These are phyloP conservation scores for Microtus pennsylvanicus DNA, from an alignment of 2,113 vertebrate genomes.

Conservation along the genomic window DNA sequence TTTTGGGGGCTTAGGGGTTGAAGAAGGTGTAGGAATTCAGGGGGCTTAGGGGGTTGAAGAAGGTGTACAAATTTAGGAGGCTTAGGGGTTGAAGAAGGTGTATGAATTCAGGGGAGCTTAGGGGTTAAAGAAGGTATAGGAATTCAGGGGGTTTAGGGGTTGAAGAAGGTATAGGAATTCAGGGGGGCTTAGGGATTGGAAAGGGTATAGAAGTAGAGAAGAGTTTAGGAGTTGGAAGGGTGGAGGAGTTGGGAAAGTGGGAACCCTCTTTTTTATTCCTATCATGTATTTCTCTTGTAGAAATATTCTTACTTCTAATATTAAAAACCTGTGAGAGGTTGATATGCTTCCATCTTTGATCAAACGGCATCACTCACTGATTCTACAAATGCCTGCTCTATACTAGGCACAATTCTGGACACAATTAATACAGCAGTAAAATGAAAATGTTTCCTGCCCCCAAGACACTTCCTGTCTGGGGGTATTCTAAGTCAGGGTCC, in stretches of 20 bases:
- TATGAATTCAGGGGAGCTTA: too few relatives aligned
- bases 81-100: too few relatives aligned
- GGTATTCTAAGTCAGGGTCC: neutral
- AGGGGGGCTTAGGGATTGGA: too few relatives aligned
- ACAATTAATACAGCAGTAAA: neutral
- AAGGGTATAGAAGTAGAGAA: neutral
- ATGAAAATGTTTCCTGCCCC: neutral
- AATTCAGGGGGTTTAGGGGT: too few relatives aligned
- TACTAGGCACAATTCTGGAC: neutral
- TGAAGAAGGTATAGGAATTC: too few relatives aligned
- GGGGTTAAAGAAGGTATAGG: too few relatives aligned
- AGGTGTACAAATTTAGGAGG: too few relatives aligned
- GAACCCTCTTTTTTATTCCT: neutral
- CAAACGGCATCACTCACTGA: slow-evolving; percentile 9
- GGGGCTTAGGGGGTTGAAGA: too few relatives aligned
- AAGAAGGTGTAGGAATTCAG: too few relatives aligned
- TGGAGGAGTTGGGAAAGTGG: neutral
- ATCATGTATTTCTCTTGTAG: slow-evolving; percentile 7
- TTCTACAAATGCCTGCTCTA: neutral
- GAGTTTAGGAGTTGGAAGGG: neutral
- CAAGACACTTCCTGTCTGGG: neutral
- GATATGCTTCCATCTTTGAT: neutral
- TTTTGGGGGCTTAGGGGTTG: too few relatives aligned
- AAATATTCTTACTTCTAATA: slow-evolving; percentile 45
- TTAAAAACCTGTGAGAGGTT: neutral